Conservation (phyloP, 1,140 invertebrate genomes). For the Marisa cornuarietis region DNA sequence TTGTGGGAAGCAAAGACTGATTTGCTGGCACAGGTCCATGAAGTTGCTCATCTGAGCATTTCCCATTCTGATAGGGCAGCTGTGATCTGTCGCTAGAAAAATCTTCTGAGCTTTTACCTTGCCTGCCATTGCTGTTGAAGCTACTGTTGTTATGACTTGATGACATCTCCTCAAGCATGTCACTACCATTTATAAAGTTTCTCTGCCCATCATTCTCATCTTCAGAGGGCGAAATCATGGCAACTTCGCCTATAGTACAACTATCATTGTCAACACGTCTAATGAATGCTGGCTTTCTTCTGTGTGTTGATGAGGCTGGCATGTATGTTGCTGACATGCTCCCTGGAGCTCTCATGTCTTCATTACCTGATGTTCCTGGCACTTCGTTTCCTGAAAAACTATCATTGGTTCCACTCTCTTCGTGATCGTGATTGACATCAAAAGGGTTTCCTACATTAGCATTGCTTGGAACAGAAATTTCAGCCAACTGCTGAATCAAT, state of each 20-base stretch:
- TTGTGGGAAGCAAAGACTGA: slow-evolving; percentile 4
- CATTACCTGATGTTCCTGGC: too few species aligned
- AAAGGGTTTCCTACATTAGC: too few species aligned
- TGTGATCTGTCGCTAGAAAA: too few species aligned
- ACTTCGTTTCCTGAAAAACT: too few species aligned
- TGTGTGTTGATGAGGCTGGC: slow-evolving; percentile 8
- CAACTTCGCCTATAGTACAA: neutral
- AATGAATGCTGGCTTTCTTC: slow-evolving; percentile 20
- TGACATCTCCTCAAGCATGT: too few species aligned
- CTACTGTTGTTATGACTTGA: neutral
- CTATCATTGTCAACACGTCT: slow-evolving; percentile 20
- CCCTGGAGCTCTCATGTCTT: too few species aligned
- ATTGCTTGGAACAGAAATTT: neutral
- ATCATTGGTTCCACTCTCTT: too few species aligned
- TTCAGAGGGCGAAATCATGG: neutral
- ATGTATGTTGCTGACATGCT: neutral
- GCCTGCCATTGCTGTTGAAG: neutral
- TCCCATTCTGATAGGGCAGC: neutral
- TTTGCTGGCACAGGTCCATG: neutral
- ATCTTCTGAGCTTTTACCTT: too few species aligned
- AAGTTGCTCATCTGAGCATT: neutral
- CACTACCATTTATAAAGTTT: too few species aligned
- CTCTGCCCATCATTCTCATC: neutral
- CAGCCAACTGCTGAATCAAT: slow-evolving; percentile 18
- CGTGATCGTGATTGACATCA: too few species aligned